Conservation (phyloP, 2,797 vertebrate species). For the Sardinella longiceps region DNA sequence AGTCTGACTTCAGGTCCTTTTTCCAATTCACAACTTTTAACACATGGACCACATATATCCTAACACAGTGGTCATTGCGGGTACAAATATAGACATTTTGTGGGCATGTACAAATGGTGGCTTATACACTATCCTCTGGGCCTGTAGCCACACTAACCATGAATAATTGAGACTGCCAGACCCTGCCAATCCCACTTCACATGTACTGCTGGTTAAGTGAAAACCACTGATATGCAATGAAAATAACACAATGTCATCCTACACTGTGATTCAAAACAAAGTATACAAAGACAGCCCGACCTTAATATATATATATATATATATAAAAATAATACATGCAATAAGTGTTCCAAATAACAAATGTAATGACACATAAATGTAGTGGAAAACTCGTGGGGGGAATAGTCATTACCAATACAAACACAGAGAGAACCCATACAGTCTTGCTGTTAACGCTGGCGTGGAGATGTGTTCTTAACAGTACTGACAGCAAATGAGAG, state of each 20-base stretch:
- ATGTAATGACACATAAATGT: neutral
- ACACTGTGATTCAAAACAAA: neutral
- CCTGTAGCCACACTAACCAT: neutral
- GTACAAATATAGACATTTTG: neutral
- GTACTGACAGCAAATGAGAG: neutral
- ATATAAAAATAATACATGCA: conserved; percentile 22
- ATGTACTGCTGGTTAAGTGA: neutral
- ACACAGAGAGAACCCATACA: neutral
- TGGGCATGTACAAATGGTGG: neutral
- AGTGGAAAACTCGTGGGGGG: neutral
- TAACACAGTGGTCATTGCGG: neutral
- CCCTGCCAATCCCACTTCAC: neutral
- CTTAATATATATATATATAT: conserved; percentile 18
- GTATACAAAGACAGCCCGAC: conserved; percentile 13
- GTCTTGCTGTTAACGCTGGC: neutral
- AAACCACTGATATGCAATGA: conserved; percentile 1
- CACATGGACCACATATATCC: neutral
- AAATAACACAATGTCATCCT: neutral
- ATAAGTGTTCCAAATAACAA: conserved; percentile 20
- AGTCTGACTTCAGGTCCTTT: neutral
- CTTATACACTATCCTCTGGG: neutral
- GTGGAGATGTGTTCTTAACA: neutral
- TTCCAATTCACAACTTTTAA: neutral
- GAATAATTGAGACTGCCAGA: neutral
- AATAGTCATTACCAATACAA: neutral